A percentile compares a stretch with the other conserved stretches of the same genome.
These are phyloP conservation scores for Rosalia funebris DNA, from an alignment of 2,888 invertebrate genomes.

Conservation along the genomic window DNA sequence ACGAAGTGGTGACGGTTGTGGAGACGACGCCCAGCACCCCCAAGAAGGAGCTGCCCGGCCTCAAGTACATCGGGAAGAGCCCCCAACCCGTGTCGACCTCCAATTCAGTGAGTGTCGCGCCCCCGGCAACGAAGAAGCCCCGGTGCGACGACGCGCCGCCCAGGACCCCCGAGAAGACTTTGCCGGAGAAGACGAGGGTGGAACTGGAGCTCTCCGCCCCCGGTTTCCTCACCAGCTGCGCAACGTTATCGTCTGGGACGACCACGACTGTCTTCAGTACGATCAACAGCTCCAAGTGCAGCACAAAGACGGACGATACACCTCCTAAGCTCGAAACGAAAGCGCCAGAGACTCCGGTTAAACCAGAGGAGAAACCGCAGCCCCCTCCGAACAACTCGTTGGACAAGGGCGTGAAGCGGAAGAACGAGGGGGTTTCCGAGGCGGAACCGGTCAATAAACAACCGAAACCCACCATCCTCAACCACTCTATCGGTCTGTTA, in stretches of 20 bases:
- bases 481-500: conserved; percentile 56
- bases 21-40: conserved; percentile 26
- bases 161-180: background rate
- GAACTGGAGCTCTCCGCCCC: conserved; percentile 17
- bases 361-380: background rate
- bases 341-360: background rate
- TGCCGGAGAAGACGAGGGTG: conserved; percentile 4
- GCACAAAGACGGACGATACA: conserved; percentile 43
- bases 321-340: background rate
- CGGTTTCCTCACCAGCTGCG: conserved; percentile 29
- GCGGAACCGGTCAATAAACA: conserved; percentile 50
- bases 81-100: background rate
- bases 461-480: conserved; percentile 55
- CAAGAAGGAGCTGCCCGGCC: conserved; percentile 51
- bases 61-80: conserved; percentile 47
- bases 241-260: conserved; percentile 42
- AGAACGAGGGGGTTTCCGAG: conserved; percentile 35
- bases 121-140: background rate
- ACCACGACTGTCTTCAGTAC: conserved; percentile 56
- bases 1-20: conserved; percentile 34
- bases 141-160: background rate
- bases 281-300: conserved; percentile 53
- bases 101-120: background rate
- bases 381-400: background rate
- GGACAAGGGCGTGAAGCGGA: conserved; percentile 45